Conservation (phyloP, 2,113 vertebrate species). For the Phycodurus eques region DNA sequence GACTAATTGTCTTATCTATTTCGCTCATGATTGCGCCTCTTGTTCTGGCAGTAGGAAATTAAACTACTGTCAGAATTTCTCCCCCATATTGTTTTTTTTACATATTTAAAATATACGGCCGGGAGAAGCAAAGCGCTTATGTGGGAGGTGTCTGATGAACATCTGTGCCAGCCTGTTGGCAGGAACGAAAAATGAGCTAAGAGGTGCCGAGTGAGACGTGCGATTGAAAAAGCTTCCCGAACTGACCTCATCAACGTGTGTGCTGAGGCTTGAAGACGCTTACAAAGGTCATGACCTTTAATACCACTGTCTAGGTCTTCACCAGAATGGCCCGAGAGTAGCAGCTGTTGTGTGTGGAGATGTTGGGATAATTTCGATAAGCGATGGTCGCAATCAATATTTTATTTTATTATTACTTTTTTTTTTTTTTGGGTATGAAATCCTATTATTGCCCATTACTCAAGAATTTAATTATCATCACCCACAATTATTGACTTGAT, state of each 20-base stretch:
- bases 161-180: constrained; percentile 13
- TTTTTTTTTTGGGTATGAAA: too few relatives aligned
- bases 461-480: too few relatives aligned
- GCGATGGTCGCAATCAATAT: too few relatives aligned
- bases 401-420: too few relatives aligned
- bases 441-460: too few relatives aligned
- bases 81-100: constrained; percentile 3
- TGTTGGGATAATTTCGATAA: not conserved
- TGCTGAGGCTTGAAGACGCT: constrained; percentile 44
- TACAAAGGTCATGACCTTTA: constrained; percentile 27
- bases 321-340: constrained; percentile 12
- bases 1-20: constrained; percentile 68
- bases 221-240: constrained; percentile 32
- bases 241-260: constrained; percentile 40
- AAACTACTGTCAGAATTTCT: constrained; percentile 40
- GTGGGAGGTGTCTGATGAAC: constrained; percentile 11
- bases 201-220: constrained; percentile 27
- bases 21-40: constrained; percentile 57
- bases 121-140: not conserved
- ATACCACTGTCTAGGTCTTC: constrained; percentile 12
- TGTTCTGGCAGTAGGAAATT: constrained; percentile 44
- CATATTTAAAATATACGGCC: not conserved
- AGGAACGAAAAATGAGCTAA: not conserved
- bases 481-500: too few relatives aligned
- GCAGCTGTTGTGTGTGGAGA: not conserved